A percentile compares a stretch with the other conserved stretches of the same genome.
Evolutionary conservation across 2,113 vertebrate species (phyloP).

Genomic region (Gopherus evgoodei): DNA sequence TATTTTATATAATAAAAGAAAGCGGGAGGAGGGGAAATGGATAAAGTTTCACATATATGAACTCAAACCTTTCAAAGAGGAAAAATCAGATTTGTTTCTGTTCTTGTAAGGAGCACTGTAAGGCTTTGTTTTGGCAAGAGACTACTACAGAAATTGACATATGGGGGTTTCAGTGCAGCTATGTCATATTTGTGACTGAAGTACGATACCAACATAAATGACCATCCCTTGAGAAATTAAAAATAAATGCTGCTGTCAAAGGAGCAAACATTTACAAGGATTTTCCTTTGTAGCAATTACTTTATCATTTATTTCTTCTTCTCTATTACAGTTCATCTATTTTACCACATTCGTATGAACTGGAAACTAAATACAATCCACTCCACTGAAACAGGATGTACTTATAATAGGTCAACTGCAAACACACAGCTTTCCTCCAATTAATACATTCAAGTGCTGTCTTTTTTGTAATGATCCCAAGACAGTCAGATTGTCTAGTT

Average conservation of each 20-base stretch:
- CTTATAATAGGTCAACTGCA: not conserved
- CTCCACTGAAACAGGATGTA: slow-evolving; percentile 18
- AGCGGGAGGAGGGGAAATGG: not conserved
- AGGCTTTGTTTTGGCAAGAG: slow-evolving; percentile 25
- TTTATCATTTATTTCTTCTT: slow-evolving; percentile 41
- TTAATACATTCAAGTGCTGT: slow-evolving; percentile 26
- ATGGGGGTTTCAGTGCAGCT: slow-evolving; percentile 12
- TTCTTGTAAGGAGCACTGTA: not conserved
- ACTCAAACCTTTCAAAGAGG: slow-evolving; percentile 8
- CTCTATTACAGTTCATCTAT: not conserved
- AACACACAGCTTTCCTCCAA: slow-evolving; percentile 55
- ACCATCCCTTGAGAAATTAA: not conserved
- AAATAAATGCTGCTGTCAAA: slow-evolving; percentile 58
- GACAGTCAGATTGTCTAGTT: slow-evolving; percentile 28
- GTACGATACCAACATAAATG: slow-evolving; percentile 37
- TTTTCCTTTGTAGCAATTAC: slow-evolving; percentile 34
- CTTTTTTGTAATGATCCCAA: not conserved
- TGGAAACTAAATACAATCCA: slow-evolving; percentile 16
- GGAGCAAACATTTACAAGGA: not conserved
- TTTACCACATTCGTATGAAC: not conserved
- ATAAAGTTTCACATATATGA: slow-evolving; percentile 12
- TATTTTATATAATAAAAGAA: not conserved
- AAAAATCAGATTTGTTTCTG: not conserved
- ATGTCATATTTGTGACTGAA: not conserved
- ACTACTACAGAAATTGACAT: slow-evolving; percentile 36